Evolutionary conservation across 2,888 invertebrate genomes (phyloP).

Genomic region (Pheosia gnoma): DNA sequence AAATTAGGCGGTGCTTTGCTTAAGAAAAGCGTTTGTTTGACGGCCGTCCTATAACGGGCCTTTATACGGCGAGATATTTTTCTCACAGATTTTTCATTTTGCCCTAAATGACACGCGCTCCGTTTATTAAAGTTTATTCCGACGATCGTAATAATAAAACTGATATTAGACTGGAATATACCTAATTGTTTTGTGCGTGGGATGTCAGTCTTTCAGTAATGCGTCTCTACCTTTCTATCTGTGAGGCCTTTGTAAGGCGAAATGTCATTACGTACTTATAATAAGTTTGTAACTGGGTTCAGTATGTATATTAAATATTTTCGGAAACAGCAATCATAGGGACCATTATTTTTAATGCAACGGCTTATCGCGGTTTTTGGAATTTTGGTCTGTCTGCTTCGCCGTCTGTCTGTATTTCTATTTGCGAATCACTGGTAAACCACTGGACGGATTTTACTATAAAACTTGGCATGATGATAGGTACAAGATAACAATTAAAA

Average conservation of each 20-base stretch:
- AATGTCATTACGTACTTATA: background rate
- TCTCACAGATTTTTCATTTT: conserved; percentile 40
- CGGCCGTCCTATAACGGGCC: conserved; percentile 55
- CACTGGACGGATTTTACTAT: no score
- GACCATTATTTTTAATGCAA: no score
- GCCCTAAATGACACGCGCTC: conserved; percentile 32
- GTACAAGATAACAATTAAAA: no score
- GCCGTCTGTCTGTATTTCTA: no score
- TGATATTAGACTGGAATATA: conserved; percentile 14
- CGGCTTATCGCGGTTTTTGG: no score
- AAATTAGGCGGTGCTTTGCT: conserved; percentile 82
- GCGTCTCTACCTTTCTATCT: background rate
- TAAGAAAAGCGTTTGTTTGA: conserved; percentile 80
- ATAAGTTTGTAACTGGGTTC: background rate
- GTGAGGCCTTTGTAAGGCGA: background rate
- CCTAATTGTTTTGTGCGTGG: conserved; percentile 4
- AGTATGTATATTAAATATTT: background rate
- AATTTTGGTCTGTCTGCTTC: no score
- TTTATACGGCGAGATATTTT: conserved; percentile 47
- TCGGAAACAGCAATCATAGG: no score
- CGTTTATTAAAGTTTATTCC: conserved; percentile 43
- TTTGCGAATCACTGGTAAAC: no score
- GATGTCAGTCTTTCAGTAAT: conserved; percentile 3
- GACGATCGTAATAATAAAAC: conserved; percentile 23
- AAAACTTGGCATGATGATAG: no score